A percentile compares a stretch with the other conserved stretches of the same genome.
Evolutionary conservation across 2,888 invertebrate genomes (phyloP).

Genomic region (Cremastinae sp.): DNA sequence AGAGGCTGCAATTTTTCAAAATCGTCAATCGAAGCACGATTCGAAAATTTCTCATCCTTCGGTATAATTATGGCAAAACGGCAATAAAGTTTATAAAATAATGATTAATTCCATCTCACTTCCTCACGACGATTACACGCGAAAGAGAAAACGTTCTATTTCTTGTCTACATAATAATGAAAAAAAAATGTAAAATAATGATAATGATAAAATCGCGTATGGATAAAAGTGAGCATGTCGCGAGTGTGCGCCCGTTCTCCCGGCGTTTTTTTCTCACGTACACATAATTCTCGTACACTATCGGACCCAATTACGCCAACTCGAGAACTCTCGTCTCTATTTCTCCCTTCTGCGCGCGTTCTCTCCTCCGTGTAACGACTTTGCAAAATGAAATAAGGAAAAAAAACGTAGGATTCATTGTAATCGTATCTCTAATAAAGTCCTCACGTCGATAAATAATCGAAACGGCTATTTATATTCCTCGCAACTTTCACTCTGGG

Average conservation of each 20-base stretch:
- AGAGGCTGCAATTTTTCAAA: too few species aligned
- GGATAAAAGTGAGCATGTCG: conserved; percentile 36
- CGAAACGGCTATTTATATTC: conserved; percentile 5
- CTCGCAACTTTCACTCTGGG: not conserved
- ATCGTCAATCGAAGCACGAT: too few species aligned
- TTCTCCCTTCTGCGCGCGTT: not conserved
- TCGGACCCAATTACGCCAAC: conserved; percentile 32
- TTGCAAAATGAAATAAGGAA: not conserved
- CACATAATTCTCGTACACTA: not conserved
- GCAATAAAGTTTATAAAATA: conserved; percentile 45
- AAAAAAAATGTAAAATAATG: too few species aligned
- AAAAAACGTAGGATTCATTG: not conserved
- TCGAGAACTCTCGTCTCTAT: conserved; percentile 7
- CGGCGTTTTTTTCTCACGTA: conserved; percentile 14
- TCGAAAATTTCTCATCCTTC: too few species aligned
- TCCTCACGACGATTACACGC: conserved; percentile 50
- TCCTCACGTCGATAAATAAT: conserved; percentile 14
- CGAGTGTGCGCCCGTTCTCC: conserved; percentile 35
- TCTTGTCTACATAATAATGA: conserved; percentile 39
- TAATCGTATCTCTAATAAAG: conserved; percentile 10
- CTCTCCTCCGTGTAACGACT: not conserved
- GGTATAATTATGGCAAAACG: conserved; percentile 8
- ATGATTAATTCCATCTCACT: conserved; percentile 41
- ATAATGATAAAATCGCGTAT: too few species aligned
- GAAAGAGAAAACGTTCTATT: conserved; percentile 61